Evolutionary conservation across 2,113 vertebrate species (phyloP), one percentile per base, ranked within the genome.

Genomic region (Herpetotheres cachinnans): DNA sequence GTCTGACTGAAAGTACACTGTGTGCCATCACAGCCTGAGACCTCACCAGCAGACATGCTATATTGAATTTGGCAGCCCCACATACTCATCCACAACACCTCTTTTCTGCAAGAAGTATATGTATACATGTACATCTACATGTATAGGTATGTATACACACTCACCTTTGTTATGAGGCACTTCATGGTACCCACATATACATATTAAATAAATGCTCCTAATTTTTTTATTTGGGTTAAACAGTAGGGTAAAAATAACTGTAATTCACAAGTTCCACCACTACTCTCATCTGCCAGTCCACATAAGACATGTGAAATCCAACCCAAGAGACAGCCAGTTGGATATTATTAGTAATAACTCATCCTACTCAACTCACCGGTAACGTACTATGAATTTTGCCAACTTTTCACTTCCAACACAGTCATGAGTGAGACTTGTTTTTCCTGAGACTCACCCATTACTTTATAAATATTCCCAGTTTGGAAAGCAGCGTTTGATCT

Each of bases 291-390:
- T 94, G 89, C 74, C 78, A 96, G 91, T 95, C 93, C 95, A 96
- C 70, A 73, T 38, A 76, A 80, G 59, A 82, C 65, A 85, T 65
- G 66, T 91, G 96, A 82, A 93, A 88, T 54, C 49, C 91, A 87
- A 47, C 66, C 58, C 62, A 66, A 79, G 81, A 95, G 84, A 79
- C 72, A 96, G 86, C 27, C 83, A 87, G 36, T 66, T 78, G 87
- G 84, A 12, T 96, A 93, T 95, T 86, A 96, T 86, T 94, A 95
- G 93, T 77, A 94, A 50, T 70, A 93, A 92, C 66, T 91, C 91
- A 70, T 88, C 89, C 94, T 77, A 93, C 93, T 89, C 96, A 90
- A 82, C 74, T 93, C 94, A 87, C 78, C 50, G 3, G 80, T 70
- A 95, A 44, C 24, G 3, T 65, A 94, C 84, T 70, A 91, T 62